These are phyloP conservation scores for Nematolebias whitei DNA, from an alignment of 2,113 vertebrate genomes.

Conservation along the genomic window DNA sequence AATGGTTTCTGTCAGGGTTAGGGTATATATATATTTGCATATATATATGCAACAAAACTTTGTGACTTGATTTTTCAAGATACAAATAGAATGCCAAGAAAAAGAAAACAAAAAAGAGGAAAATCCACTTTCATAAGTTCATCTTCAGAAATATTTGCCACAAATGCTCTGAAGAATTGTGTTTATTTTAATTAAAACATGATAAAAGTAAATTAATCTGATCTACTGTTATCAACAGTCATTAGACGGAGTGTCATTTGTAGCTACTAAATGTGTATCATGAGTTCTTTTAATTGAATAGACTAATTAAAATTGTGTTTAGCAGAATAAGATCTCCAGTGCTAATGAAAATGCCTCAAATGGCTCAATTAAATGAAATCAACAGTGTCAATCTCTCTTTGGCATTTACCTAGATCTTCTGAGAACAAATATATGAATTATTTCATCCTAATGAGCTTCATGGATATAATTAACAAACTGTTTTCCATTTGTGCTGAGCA, in stretches of 20 bases:
- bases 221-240: slow-evolving; percentile 60
- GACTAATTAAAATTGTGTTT: slow-evolving; percentile 74
- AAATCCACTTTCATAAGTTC: neutral
- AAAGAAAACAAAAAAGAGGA: neutral
- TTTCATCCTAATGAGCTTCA: slow-evolving; percentile 42
- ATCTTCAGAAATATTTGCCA: slow-evolving; percentile 45
- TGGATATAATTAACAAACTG: slow-evolving; percentile 18
- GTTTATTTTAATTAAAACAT: slow-evolving; percentile 66
- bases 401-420: slow-evolving; percentile 51
- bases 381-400: slow-evolving; percentile 43
- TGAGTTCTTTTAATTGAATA: slow-evolving; percentile 76
- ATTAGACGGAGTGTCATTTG: slow-evolving; percentile 63
- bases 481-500: slow-evolving; percentile 28
- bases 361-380: slow-evolving; percentile 70
- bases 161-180: slow-evolving; percentile 20
- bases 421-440: slow-evolving; percentile 21
- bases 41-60: neutral
- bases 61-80: neutral
- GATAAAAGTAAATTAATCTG: slow-evolving; percentile 68
- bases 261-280: slow-evolving; percentile 62
- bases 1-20: slow-evolving; percentile 47
- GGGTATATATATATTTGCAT: neutral
- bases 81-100: neutral
- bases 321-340: slow-evolving; percentile 72
- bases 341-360: slow-evolving; percentile 74